phyloP scores from a whole-genome alignment of 2,888 invertebrate genomes.

The Lochmaea crataegi region DNA sequence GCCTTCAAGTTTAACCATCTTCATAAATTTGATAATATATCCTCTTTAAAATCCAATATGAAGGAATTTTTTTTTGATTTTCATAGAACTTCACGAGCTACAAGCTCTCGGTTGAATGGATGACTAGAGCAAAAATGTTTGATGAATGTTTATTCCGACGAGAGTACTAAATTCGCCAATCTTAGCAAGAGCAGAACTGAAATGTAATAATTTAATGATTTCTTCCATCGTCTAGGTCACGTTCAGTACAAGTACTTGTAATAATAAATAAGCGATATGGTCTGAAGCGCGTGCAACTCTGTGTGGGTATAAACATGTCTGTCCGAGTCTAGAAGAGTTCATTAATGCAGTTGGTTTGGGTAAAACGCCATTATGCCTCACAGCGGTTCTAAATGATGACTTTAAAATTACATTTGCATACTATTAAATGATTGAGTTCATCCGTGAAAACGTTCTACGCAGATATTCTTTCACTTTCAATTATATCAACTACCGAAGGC shows the following conservation, averaged over 20 bases:
- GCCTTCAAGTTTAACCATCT: too few species aligned
- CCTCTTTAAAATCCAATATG: background rate
- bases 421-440: constrained; percentile 48
- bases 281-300: constrained; percentile 64
- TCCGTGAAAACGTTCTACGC: constrained; percentile 39
- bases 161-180: constrained; percentile 47
- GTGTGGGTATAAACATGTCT: constrained; percentile 65
- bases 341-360: constrained; percentile 65
- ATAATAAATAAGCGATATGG: constrained; percentile 66
- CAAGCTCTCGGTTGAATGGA: constrained; percentile 26
- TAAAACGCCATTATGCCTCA: constrained; percentile 63
- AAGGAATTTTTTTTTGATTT: constrained; percentile 9
- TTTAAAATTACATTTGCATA: constrained; percentile 65
- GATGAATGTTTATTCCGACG: constrained; percentile 44
- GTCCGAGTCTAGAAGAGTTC: constrained; percentile 64
- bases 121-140: constrained; percentile 38
- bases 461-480: constrained; percentile 30
- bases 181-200: constrained; percentile 51
- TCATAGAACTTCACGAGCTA: constrained; percentile 25
- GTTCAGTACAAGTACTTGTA: constrained; percentile 63
- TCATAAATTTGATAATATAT: too few species aligned
- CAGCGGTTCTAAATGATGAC: constrained; percentile 63
- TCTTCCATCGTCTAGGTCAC: constrained; percentile 64
- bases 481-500: constrained; percentile 22
- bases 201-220: constrained; percentile 62